Percentiles rank a stretch among this genome's conserved stretches.
These are phyloP conservation scores for Motacilla alba DNA, from an alignment of 2,113 vertebrate species.

Conservation along the genomic window DNA sequence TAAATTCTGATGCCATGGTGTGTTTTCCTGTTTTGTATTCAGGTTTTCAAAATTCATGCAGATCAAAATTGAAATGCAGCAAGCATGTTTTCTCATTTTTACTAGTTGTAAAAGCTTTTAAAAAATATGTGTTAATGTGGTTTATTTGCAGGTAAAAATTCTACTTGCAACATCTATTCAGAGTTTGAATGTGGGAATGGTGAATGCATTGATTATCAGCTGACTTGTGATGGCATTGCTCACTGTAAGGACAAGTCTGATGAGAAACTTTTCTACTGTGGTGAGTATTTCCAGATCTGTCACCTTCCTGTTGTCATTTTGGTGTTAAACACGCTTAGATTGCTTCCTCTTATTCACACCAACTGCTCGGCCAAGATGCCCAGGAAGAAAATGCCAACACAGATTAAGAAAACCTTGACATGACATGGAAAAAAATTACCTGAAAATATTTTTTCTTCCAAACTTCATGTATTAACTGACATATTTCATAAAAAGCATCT, in stretches of 20 bases:
- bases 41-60: not conserved
- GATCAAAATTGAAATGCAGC: not conserved
- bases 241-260: conserved; percentile 99
- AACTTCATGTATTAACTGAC: not conserved
- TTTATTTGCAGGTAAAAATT: conserved; percentile 84
- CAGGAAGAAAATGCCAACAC: not conserved
- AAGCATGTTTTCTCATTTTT: not conserved
- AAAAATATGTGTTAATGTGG: not conserved
- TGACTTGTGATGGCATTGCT: conserved; percentile 89
- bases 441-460: not conserved
- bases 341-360: not conserved
- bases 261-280: conserved; percentile 96
- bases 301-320: not conserved
- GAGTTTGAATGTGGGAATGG: conserved; percentile 97
- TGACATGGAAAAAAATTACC: not conserved
- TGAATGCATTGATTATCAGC: conserved; percentile 91
- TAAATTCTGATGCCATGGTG: not conserved
- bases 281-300: conserved; percentile 69
- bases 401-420: not conserved
- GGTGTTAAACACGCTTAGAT: not conserved
- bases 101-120: not conserved
- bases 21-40: not conserved
- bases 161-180: conserved; percentile 90
- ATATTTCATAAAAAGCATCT: not conserved
- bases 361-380: not conserved